Percentiles rank a stretch among this genome's conserved stretches.
Evolutionary conservation across 1,140 invertebrate species (phyloP).

Genomic region (Lineus longissimus): DNA sequence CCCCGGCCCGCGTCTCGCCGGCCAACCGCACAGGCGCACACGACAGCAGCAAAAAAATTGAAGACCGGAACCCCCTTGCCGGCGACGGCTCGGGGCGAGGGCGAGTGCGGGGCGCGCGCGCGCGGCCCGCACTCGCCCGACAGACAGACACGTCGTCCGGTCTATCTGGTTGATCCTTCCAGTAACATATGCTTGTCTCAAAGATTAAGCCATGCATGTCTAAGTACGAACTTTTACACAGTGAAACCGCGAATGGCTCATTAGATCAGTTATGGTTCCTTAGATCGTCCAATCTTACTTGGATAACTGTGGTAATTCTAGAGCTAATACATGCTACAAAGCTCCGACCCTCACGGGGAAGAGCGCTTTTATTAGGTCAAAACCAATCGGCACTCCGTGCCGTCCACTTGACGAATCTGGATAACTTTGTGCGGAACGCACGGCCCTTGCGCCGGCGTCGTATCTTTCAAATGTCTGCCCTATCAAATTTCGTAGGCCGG

Average conservation of each 20-base stretch:
- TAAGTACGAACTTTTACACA: conserved; percentile 65
- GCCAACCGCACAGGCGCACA: too few relatives aligned
- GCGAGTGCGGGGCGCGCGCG: too few relatives aligned
- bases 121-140: too few relatives aligned
- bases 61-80: too few relatives aligned
- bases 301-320: conserved; percentile 87
- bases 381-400: conserved; percentile 50
- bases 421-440: conserved; percentile 63
- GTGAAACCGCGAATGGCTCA: conserved; percentile 77
- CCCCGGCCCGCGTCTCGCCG: too few relatives aligned
- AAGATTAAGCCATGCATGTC: conserved; percentile 63
- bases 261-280: conserved; percentile 73
- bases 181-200: conserved; percentile 63
- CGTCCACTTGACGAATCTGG: conserved; percentile 66
- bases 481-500: conserved; percentile 82
- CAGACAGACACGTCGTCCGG: conserved; percentile 31
- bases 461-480: conserved; percentile 60
- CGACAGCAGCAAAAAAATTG: too few relatives aligned
- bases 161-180: conserved; percentile 59
- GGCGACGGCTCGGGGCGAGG: too few relatives aligned
- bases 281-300: conserved; percentile 69
- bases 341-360: conserved; percentile 53
- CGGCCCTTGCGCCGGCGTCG: conserved; percentile 41
- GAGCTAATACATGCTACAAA: conserved; percentile 57
- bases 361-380: conserved; percentile 63